Percentiles rank a stretch among this genome's conserved stretches.
Evolutionary conservation across 1,140 invertebrate genomes (phyloP).

Genomic region (Leptinotarsa undecemlineata): DNA sequence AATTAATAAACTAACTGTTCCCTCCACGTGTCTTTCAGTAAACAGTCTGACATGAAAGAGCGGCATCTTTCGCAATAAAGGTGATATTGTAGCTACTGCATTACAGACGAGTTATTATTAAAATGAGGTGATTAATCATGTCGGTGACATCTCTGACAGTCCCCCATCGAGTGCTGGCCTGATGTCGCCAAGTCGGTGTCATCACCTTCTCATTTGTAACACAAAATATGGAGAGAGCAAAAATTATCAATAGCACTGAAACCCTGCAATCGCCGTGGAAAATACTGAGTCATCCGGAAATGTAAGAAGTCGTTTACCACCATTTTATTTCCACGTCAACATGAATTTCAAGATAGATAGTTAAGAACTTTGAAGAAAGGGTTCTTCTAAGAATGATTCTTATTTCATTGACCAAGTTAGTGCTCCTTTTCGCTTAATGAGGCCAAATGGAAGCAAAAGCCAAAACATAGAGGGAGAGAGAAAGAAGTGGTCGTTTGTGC

Average conservation of each 20-base stretch:
- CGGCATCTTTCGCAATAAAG: slow-evolving; percentile 39
- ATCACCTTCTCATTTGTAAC: slow-evolving; percentile 39
- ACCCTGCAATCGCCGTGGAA: neutral
- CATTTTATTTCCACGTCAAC: no score
- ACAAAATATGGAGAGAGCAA: slow-evolving; percentile 30
- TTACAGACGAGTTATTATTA: slow-evolving; percentile 44
- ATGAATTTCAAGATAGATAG: no score
- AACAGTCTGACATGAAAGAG: slow-evolving; percentile 29
- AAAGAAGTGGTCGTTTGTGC: no score
- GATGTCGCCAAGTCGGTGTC: slow-evolving; percentile 41
- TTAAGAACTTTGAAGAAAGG: no score
- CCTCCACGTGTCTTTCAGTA: slow-evolving; percentile 38
- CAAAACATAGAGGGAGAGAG: no score
- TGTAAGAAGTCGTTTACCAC: no score
- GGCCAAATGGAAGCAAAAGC: no score
- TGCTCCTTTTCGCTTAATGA: no score
- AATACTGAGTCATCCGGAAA: no score
- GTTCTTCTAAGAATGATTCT: no score
- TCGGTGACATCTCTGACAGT: slow-evolving; percentile 43
- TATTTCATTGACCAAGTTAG: no score
- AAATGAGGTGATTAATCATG: slow-evolving; percentile 44
- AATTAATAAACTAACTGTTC: slow-evolving; percentile 38
- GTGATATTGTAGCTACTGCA: slow-evolving; percentile 44
- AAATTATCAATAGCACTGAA: slow-evolving; percentile 26
- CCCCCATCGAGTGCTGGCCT: slow-evolving; percentile 36